Percentiles rank a stretch among this genome's conserved stretches.
Evolutionary conservation across 2,797 vertebrate species (phyloP).

Genomic region (Rhabdophis nuchalis): DNA sequence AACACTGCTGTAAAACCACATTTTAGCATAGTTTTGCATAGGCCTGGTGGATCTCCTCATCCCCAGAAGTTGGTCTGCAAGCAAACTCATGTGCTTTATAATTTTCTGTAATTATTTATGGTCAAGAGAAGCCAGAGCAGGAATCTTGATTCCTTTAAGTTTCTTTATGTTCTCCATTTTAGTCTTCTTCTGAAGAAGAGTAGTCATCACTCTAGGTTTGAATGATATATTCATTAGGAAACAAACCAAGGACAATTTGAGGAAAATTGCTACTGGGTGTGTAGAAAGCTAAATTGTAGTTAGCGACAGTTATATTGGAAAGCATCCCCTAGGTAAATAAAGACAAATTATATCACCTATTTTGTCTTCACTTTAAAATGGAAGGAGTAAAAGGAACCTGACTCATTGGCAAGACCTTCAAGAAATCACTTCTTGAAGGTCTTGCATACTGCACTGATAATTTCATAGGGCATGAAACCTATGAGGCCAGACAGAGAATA

Average conservation of each 20-base stretch:
- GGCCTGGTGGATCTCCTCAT: background rate
- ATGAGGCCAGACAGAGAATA: background rate
- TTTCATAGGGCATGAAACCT: background rate
- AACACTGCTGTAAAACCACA: background rate
- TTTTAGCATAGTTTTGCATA: background rate
- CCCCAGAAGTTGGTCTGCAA: background rate
- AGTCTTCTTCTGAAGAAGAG: background rate
- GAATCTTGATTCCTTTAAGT: background rate
- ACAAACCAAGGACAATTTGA: background rate
- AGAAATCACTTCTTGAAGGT: background rate
- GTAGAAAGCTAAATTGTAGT: background rate
- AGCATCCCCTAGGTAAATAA: background rate
- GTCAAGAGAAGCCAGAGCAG: background rate
- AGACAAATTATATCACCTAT: background rate
- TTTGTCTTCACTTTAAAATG: background rate
- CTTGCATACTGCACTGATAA: background rate
- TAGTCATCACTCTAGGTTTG: background rate
- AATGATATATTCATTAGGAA: background rate
- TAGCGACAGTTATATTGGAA: background rate
- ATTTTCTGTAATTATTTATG: background rate
- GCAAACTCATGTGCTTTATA: background rate
- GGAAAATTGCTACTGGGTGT: background rate
- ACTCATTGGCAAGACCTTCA: no score
- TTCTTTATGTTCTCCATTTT: background rate
- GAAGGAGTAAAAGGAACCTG: background rate